phyloP scores from a whole-genome alignment of 2,797 vertebrate species.

The Acrossocheilus fasciatus region DNA sequence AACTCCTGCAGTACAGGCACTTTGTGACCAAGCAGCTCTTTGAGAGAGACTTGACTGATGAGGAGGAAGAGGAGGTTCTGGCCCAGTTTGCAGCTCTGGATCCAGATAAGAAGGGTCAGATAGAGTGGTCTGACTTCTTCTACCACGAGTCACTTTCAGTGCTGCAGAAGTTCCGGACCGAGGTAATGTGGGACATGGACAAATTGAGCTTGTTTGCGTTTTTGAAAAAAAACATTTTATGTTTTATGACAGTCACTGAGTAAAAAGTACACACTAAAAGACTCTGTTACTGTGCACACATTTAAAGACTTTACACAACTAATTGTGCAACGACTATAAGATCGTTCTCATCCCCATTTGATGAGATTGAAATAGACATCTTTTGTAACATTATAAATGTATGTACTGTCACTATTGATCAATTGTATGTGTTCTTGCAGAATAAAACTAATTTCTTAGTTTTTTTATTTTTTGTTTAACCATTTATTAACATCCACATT shows the following conservation, averaged over 20 bases:
- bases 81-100: constrained; percentile 91
- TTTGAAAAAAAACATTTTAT: background rate
- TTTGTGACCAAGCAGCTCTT: constrained; percentile 90
- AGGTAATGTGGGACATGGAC: constrained; percentile 75
- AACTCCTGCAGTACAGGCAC: constrained; percentile 94
- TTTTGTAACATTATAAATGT: background rate
- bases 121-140: constrained; percentile 94
- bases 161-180: constrained; percentile 87
- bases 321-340: background rate
- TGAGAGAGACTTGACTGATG: constrained; percentile 84
- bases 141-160: constrained; percentile 92
- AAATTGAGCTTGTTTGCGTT: background rate
- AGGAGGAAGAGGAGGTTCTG: constrained; percentile 87
- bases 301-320: background rate
- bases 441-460: background rate
- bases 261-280: background rate
- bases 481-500: background rate
- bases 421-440: background rate
- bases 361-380: background rate
- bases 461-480: background rate
- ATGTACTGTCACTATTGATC: background rate
- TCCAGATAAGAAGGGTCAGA: constrained; percentile 88
- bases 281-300: background rate
- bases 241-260: background rate
- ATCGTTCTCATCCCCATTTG: background rate